phyloP scores from a whole-genome alignment of 2,888 invertebrate genomes.

The Scaptomyza polygonia region DNA sequence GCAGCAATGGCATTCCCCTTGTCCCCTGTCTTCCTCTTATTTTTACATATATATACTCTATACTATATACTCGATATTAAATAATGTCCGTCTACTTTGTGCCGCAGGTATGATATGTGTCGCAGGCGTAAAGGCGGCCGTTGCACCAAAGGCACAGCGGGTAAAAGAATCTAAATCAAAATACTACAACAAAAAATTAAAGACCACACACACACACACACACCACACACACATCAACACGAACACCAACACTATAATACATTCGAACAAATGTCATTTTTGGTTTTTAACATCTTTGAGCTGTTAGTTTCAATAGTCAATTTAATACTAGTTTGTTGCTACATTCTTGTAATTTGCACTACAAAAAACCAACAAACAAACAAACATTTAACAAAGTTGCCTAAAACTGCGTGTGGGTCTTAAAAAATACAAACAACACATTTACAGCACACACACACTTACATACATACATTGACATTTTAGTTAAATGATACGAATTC shows the following conservation, averaged over 20 bases:
- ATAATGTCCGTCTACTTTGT: constrained; percentile 61
- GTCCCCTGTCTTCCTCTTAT: constrained; percentile 2
- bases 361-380: constrained; percentile 33
- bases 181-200: constrained; percentile 26
- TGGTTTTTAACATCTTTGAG: constrained; percentile 50
- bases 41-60: constrained; percentile 2
- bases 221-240: constrained; percentile 34
- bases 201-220: constrained; percentile 49
- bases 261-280: constrained; percentile 56
- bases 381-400: constrained; percentile 58
- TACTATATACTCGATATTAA: constrained; percentile 25
- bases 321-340: constrained; percentile 51
- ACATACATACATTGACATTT: constrained; percentile 21
- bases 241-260: constrained; percentile 23
- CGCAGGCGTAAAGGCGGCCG: constrained; percentile 97
- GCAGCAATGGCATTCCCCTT: constrained; percentile 40
- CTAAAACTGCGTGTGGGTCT: constrained; percentile 70
- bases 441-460: constrained; percentile 27
- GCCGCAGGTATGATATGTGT: constrained; percentile 98
- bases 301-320: constrained; percentile 41
- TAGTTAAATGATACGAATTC: constrained; percentile 42
- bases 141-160: constrained; percentile 99
- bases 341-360: constrained; percentile 59
- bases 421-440: constrained; percentile 40
- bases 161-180: constrained; percentile 87